Evolutionary conservation across 2,113 vertebrate species (phyloP).

Genomic region (Cardinalis cardinalis): DNA sequence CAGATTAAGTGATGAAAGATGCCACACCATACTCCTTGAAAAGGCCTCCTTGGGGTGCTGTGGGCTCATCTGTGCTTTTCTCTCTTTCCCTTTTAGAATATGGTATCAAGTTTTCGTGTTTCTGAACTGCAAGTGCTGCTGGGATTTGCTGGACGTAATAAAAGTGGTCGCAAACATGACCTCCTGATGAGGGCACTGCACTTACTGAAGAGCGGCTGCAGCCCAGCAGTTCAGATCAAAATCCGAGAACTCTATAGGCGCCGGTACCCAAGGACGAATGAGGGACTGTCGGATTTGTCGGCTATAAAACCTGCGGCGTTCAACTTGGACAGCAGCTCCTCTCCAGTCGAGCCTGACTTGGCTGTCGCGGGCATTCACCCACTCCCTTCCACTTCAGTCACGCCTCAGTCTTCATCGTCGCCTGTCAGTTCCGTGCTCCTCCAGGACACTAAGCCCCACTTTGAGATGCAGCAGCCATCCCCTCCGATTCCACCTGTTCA

Average conservation of each 20-base stretch:
- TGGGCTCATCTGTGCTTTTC: background rate
- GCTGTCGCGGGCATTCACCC: slow-evolving; percentile 69
- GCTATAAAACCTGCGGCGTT: slow-evolving; percentile 66
- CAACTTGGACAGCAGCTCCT: slow-evolving; percentile 68
- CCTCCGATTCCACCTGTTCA: slow-evolving; percentile 90
- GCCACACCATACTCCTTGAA: background rate
- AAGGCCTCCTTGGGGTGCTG: background rate
- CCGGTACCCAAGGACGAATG: slow-evolving; percentile 79
- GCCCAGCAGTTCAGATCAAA: slow-evolving; percentile 83
- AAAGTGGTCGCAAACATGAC: slow-evolving; percentile 87
- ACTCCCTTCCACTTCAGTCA: slow-evolving; percentile 71
- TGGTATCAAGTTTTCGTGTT: slow-evolving; percentile 88
- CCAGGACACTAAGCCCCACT: slow-evolving; percentile 74
- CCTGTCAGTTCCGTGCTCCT: slow-evolving; percentile 75
- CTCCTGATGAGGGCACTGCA: slow-evolving; percentile 86
- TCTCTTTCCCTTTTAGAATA: slow-evolving; percentile 74
- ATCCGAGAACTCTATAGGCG: slow-evolving; percentile 82
- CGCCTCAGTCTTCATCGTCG: slow-evolving; percentile 69
- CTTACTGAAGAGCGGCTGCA: slow-evolving; percentile 84
- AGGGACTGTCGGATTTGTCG: slow-evolving; percentile 74
- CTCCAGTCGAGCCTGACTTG: slow-evolving; percentile 69
- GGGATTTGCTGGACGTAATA: slow-evolving; percentile 87
- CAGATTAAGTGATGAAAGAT: background rate
- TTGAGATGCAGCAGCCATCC: slow-evolving; percentile 90
- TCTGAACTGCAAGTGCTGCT: slow-evolving; percentile 87